These are phyloP conservation scores for Aepyceros melampus DNA, from an alignment of 2,113 vertebrate species.

Conservation along the genomic window DNA sequence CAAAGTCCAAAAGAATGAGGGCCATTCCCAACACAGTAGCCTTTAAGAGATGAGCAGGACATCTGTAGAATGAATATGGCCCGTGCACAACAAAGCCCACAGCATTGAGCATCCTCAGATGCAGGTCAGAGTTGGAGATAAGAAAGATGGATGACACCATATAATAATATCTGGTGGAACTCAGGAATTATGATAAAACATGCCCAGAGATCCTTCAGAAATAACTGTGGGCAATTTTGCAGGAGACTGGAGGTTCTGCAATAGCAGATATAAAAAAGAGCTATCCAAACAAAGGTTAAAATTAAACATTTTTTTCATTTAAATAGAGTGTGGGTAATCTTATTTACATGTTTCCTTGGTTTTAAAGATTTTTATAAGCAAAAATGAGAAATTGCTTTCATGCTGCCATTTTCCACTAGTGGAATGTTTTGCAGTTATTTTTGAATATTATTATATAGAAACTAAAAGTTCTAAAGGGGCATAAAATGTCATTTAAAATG, in stretches of 20 bases:
- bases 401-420: not conserved
- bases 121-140: not conserved
- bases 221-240: not conserved
- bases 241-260: not conserved
- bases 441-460: not conserved
- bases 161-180: not conserved
- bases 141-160: not conserved
- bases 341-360: not conserved
- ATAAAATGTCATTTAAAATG: not conserved
- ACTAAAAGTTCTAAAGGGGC: not conserved
- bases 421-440: not conserved
- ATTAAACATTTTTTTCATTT: not conserved
- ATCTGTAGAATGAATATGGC: not conserved
- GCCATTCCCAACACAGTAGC: not conserved
- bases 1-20: not conserved
- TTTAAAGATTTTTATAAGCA: slow-evolving; percentile 16
- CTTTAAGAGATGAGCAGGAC: not conserved
- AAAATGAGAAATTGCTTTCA: slow-evolving; percentile 1
- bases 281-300: not conserved
- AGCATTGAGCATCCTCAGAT: not conserved
- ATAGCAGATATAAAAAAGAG: not conserved
- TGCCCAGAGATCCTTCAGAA: not conserved
- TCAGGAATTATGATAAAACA: not conserved
- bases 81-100: not conserved
- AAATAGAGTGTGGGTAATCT: not conserved